Conservation (phyloP, 2,113 vertebrate genomes). For the Suricata suricatta region DNA sequence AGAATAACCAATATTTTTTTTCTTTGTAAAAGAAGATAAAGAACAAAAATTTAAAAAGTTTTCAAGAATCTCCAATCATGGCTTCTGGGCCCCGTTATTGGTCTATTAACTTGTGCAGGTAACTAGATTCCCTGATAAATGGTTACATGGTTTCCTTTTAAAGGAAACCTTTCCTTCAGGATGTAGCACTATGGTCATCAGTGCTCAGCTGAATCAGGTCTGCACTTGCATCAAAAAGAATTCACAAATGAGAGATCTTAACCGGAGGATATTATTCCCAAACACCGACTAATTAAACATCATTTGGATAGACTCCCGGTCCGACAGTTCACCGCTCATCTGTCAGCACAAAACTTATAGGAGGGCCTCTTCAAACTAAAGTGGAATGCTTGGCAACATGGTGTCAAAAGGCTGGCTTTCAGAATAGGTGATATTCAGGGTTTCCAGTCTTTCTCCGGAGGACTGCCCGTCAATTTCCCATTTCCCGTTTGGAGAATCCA, state of each 20-base stretch:
- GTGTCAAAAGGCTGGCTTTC: background rate
- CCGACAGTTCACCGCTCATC: background rate
- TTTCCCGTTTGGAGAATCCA: conserved; percentile 13
- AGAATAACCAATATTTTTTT: background rate
- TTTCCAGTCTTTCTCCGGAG: background rate
- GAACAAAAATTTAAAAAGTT: background rate
- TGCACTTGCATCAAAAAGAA: background rate
- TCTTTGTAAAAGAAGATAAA: background rate
- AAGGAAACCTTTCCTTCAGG: background rate
- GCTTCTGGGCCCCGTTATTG: background rate
- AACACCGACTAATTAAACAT: background rate
- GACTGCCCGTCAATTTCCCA: background rate
- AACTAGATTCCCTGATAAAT: background rate
- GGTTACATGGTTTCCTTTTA: background rate
- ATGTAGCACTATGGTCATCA: background rate
- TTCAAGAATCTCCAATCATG: background rate
- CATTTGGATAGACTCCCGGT: background rate
- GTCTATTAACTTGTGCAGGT: background rate
- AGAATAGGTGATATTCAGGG: background rate
- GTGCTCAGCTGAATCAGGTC: background rate
- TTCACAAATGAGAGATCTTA: background rate
- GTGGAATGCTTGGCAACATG: background rate
- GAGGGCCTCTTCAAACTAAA: conserved; percentile 81
- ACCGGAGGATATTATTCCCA: background rate
- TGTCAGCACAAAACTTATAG: conserved; percentile 54